Conservation (phyloP, 2,113 vertebrate genomes). For the Gambusia holbrooki region DNA sequence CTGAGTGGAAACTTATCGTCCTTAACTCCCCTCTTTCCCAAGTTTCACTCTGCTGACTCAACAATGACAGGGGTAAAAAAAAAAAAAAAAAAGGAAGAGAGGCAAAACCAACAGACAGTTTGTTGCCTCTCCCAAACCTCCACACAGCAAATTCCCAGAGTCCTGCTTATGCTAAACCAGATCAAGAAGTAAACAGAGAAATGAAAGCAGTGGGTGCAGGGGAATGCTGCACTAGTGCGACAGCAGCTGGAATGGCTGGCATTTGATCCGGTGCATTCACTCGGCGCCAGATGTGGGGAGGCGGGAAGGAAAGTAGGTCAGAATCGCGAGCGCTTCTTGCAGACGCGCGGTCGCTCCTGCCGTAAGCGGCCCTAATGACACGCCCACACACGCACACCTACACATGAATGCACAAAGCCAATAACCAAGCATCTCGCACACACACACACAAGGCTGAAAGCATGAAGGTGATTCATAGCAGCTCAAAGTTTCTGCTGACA, state of each 20-base stretch:
- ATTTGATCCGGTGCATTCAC: constrained; percentile 68
- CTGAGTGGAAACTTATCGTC: constrained; percentile 25
- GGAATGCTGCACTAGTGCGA: constrained; percentile 48
- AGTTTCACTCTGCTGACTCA: constrained; percentile 60
- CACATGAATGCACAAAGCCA: constrained; percentile 37
- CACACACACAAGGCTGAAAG: constrained; percentile 1
- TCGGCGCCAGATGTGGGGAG: constrained; percentile 72
- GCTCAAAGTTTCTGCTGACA: constrained; percentile 66
- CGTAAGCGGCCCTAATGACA: constrained; percentile 45
- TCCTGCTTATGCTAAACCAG: constrained; percentile 29
- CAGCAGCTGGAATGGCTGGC: constrained; percentile 68
- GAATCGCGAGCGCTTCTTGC: constrained; percentile 59
- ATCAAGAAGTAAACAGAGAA: constrained; percentile 35
- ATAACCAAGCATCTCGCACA: constrained; percentile 9
- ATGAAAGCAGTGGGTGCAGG: constrained; percentile 23
- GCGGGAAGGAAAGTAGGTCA: constrained; percentile 75
- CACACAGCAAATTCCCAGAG: constrained; percentile 28
- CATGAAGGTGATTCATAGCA: constrained; percentile 60
- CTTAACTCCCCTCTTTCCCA: constrained; percentile 28
- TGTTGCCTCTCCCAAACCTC: constrained; percentile 30
- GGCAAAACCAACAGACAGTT: constrained; percentile 18
- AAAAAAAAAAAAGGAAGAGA: constrained; percentile 6
- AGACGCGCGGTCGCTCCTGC: constrained; percentile 41
- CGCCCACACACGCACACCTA: constrained; percentile 33
- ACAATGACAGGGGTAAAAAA: constrained; percentile 14